Conservation (phyloP, 1,140 invertebrate genomes). For the Drosophila mojavensis region DNA sequence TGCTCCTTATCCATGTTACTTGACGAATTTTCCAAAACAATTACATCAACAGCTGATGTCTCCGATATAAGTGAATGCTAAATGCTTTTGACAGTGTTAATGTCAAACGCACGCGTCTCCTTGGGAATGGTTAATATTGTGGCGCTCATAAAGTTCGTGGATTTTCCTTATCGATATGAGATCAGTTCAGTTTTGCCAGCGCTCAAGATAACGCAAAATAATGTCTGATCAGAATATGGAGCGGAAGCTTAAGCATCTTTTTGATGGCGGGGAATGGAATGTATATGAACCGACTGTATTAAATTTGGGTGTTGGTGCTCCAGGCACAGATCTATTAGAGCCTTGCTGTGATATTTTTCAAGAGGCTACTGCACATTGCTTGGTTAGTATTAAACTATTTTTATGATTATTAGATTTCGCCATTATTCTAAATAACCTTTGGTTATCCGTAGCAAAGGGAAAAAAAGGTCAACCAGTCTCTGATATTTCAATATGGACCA, state of each 20-base stretch:
- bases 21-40: conserved; percentile 44
- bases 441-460: conserved; percentile 82
- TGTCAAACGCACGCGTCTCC: neutral
- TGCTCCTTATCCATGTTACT: conserved; percentile 61
- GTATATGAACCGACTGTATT: conserved; percentile 84
- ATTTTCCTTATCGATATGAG: conserved; percentile 3
- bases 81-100: neutral
- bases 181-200: conserved; percentile 10
- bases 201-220: conserved; percentile 3
- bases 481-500: conserved; percentile 86
- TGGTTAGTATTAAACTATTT: conserved; percentile 77
- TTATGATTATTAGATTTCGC: conserved; percentile 1
- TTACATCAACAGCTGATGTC: conserved; percentile 52
- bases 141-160: conserved; percentile 8
- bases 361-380: conserved; percentile 84
- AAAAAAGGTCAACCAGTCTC: conserved; percentile 83
- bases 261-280: conserved; percentile 85
- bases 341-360: conserved; percentile 84
- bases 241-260: conserved; percentile 83
- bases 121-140: conserved; percentile 17
- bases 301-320: conserved; percentile 86
- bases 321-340: conserved; percentile 85
- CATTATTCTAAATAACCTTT: conserved; percentile 13
- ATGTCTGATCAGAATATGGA: conserved; percentile 51
- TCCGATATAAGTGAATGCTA: conserved; percentile 24